A percentile compares a stretch with the other conserved stretches of the same genome.
phyloP scores from a whole-genome alignment of 2,113 vertebrate species.

The Zapornia atra region DNA sequence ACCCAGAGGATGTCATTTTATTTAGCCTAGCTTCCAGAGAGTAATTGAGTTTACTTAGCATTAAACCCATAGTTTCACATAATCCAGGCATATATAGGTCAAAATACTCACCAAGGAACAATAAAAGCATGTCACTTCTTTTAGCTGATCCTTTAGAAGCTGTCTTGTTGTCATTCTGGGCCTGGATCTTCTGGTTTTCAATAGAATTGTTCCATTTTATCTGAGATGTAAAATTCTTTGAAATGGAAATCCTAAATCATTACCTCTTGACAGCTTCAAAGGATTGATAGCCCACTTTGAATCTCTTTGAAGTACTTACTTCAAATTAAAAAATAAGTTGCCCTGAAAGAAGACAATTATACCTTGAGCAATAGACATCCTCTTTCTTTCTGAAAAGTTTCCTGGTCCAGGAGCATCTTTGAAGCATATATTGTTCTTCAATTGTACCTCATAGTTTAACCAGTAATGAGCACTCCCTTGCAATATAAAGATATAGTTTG shows the following conservation, averaged over 20 bases:
- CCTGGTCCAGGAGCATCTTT: background rate
- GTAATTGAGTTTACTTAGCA: background rate
- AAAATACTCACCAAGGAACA: conserved; percentile 11
- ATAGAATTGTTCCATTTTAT: conserved; percentile 61
- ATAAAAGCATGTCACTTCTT: background rate
- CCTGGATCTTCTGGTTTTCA: conserved; percentile 41
- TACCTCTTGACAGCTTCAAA: conserved; percentile 68
- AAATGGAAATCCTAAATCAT: conserved; percentile 71
- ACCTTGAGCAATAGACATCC: conserved; percentile 20
- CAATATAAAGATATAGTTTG: background rate
- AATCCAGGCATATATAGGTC: conserved; percentile 2
- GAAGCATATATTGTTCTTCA: background rate
- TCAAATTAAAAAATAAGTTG: conserved; percentile 59
- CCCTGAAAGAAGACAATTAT: conserved; percentile 52
- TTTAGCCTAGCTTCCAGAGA: background rate
- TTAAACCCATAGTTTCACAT: background rate
- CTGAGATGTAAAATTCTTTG: conserved; percentile 61
- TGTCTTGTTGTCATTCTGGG: conserved; percentile 23
- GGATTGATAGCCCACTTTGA: conserved; percentile 49
- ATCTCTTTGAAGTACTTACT: conserved; percentile 66
- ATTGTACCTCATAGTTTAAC: background rate
- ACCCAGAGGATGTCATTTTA: background rate
- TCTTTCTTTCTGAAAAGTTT: conserved; percentile 15
- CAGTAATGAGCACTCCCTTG: background rate
- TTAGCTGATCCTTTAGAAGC: background rate